A percentile compares a stretch with the other conserved stretches of the same genome.
Evolutionary conservation across 2,888 invertebrate species (phyloP).

Genomic region (Boloria euphrosyne): DNA sequence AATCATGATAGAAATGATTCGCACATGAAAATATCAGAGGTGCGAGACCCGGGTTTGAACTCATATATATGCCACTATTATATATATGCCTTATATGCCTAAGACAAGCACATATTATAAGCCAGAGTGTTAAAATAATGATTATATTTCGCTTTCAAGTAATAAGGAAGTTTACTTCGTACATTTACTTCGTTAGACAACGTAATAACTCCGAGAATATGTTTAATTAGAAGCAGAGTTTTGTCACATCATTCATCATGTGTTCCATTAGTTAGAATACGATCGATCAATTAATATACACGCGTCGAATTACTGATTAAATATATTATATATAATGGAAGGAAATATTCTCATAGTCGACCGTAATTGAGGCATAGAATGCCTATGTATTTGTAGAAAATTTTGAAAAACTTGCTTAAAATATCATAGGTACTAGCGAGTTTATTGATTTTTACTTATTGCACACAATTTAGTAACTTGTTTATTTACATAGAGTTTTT

Average conservation of each 20-base stretch:
- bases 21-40: too few species aligned
- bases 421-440: too few species aligned
- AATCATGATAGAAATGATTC: too few species aligned
- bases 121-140: background rate
- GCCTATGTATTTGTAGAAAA: too few species aligned
- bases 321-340: background rate
- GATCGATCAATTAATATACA: slow-evolving; percentile 14
- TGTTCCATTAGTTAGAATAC: slow-evolving; percentile 4
- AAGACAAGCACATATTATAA: too few species aligned
- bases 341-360: background rate
- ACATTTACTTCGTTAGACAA: slow-evolving; percentile 1
- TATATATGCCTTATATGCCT: too few species aligned
- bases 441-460: too few species aligned
- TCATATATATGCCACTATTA: too few species aligned
- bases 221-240: slow-evolving; percentile 12
- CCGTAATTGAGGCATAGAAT: background rate
- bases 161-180: background rate
- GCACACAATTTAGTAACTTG: too few species aligned
- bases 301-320: background rate
- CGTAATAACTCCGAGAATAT: slow-evolving; percentile 1
- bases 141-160: background rate
- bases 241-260: slow-evolving; percentile 15
- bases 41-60: too few species aligned
- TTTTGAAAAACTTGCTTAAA: too few species aligned
- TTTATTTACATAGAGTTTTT: too few species aligned